Evolutionary conservation across 2,888 invertebrate genomes (phyloP).

Genomic region (Cryptocephalus primarius): DNA sequence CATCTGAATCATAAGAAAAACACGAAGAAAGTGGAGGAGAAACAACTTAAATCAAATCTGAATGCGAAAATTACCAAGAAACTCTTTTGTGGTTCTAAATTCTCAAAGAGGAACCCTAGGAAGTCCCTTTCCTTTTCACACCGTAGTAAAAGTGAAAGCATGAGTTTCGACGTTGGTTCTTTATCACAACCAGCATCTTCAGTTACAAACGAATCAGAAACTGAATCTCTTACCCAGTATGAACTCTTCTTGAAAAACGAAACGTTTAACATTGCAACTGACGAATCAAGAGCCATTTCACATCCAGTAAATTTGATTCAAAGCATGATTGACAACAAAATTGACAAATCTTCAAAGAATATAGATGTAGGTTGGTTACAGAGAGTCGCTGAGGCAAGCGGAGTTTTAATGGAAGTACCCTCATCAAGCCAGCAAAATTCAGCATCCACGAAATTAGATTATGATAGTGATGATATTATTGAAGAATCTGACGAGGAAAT

Average conservation of each 20-base stretch:
- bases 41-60: slow-evolving; percentile 13
- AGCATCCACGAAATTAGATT: slow-evolving; percentile 21
- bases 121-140: slow-evolving; percentile 45
- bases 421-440: slow-evolving; percentile 4
- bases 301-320: slow-evolving; percentile 27
- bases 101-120: slow-evolving; percentile 66
- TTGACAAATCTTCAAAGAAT: slow-evolving; percentile 25
- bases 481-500: slow-evolving; percentile 35
- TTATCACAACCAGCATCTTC: slow-evolving; percentile 15
- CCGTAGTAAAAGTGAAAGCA: slow-evolving; percentile 23
- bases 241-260: slow-evolving; percentile 7
- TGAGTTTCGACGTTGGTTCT: slow-evolving; percentile 10
- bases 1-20: slow-evolving; percentile 34
- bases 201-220: slow-evolving; percentile 10
- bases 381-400: slow-evolving; percentile 32
- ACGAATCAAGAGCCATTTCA: slow-evolving; percentile 9
- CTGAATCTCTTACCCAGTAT: slow-evolving; percentile 8
- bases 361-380: slow-evolving; percentile 51
- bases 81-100: slow-evolving; percentile 55
- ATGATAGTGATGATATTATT: slow-evolving; percentile 59
- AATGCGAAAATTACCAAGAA: slow-evolving; percentile 26
- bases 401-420: slow-evolving; percentile 7
- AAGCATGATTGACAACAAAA: slow-evolving; percentile 22
- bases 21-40: slow-evolving; percentile 3
- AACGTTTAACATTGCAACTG: slow-evolving; percentile 9